A percentile compares a stretch with the other conserved stretches of the same genome.
Evolutionary conservation across 2,113 vertebrate species (phyloP).

Genomic region (Gymnogyps californianus): DNA sequence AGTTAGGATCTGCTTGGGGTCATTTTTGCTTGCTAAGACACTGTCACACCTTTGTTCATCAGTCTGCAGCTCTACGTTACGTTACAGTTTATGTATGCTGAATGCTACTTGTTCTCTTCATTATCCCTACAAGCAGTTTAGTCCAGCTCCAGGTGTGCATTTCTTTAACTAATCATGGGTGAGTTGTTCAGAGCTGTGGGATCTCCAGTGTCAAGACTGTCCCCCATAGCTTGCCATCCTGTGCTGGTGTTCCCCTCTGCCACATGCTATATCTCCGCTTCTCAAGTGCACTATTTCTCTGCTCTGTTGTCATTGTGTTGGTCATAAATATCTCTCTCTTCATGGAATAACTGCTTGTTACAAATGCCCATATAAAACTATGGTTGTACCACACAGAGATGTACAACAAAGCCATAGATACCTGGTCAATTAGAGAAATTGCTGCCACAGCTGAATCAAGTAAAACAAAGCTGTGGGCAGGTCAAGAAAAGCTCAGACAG

Average conservation of each 20-base stretch:
- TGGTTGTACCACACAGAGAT: not conserved
- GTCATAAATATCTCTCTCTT: not conserved
- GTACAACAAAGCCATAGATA: not conserved
- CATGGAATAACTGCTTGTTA: not conserved
- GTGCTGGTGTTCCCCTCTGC: not conserved
- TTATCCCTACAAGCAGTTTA: not conserved
- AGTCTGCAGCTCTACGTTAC: not conserved
- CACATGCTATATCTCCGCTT: not conserved
- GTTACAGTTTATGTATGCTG: not conserved
- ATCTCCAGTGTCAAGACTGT: not conserved
- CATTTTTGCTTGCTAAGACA: not conserved
- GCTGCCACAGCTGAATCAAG: not conserved
- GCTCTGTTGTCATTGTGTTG: not conserved
- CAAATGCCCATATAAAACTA: not conserved
- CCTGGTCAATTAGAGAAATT: not conserved
- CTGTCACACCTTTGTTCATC: not conserved
- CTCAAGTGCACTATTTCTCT: not conserved
- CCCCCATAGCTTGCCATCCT: rapidly evolving
- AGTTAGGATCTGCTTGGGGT: not conserved
- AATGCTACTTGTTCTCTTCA: not conserved
- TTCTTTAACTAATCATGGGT: not conserved
- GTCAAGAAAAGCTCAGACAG: not conserved
- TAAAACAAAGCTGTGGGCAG: not conserved
- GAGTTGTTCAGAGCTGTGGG: not conserved
- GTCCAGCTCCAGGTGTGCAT: not conserved